Base-by-base conservation (phyloP, 2,113 vertebrate species). In the Microtus ochrogaster region DNA sequence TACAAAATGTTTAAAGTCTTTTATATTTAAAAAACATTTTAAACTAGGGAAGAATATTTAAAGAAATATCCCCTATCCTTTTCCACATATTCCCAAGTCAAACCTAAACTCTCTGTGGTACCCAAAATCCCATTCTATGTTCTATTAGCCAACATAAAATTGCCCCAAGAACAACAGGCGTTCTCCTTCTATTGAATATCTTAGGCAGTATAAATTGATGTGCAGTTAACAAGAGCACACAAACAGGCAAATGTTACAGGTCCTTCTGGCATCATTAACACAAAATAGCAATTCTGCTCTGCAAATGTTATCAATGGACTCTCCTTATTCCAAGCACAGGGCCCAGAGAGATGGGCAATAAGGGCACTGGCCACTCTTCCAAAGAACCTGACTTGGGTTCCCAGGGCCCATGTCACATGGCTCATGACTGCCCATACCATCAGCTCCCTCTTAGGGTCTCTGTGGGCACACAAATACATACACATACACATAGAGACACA, bases 181-280 rank as follows among this genome's bases (percentile, higher is more conserved):
- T 70, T 94, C 61, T 97, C 44, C 68, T 97, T 70, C 68, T 82
- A 39, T 19, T 83, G 30, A 96, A n/a, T 58, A 76, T 86, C 30
- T 1, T 22, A 79, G n/a, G 16, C 58, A 91, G 91, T 79, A 83
- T 63, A 79, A 82, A 78, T 2, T 68, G 49, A 89, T 11, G 3
- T 28, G 13, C 65, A 13, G 17, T 78, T 89, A 87, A 41, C 10
- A 83, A 89, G 74, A 82, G 14, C 13, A 84, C 11, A 44, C 19
- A 86, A 84, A 89, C 7, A 78, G 33, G n/a, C 16, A 95, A 76
- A 84, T 44, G 14, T 19, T 66, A 19, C 13, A 87, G 77, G 39
- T 52, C 39, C 66, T 65, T 91, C 26, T 74, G 52, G 26, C 8
- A 85, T 49, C 52, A 83, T 47, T 65, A 78, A 81, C 26, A 86